phyloP scores from a whole-genome alignment of 2,797 vertebrate genomes.

The Dermochelys coriacea region DNA sequence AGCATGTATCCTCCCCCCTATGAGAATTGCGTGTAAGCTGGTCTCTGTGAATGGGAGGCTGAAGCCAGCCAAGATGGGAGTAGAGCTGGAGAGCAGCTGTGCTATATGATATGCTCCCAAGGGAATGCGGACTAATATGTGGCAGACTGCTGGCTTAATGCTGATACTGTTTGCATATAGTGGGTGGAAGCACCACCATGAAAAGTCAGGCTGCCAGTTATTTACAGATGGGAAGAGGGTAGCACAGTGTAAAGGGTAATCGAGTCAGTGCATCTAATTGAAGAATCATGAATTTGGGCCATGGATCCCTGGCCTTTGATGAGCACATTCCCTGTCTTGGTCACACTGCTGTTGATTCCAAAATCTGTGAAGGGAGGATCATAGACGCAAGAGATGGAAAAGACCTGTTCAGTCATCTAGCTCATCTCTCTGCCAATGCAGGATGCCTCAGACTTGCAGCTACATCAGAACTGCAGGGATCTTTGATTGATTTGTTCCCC shows the following conservation, averaged over 20 bases:
- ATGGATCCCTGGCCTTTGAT: background rate
- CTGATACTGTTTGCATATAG: background rate
- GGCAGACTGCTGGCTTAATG: background rate
- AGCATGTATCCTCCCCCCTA: background rate
- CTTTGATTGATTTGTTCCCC: background rate
- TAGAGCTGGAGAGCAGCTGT: background rate
- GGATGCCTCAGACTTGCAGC: background rate
- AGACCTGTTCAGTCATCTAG: background rate
- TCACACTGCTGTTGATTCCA: background rate
- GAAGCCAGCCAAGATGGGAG: background rate
- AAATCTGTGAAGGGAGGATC: background rate
- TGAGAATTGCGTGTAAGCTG: background rate
- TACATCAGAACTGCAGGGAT: background rate
- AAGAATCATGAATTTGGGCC: background rate
- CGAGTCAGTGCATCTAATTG: background rate
- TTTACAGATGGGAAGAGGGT: background rate
- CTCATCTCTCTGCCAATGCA: background rate
- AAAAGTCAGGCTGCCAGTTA: background rate
- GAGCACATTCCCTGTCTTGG: background rate
- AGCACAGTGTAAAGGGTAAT: background rate
- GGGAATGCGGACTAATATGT: background rate
- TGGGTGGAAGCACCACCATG: background rate
- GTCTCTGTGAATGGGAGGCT: background rate
- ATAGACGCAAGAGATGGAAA: background rate
- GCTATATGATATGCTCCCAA: background rate